A percentile compares a stretch with the other conserved stretches of the same genome.
Evolutionary conservation across 2,888 invertebrate species (phyloP).

Genomic region (Agrotis puta): DNA sequence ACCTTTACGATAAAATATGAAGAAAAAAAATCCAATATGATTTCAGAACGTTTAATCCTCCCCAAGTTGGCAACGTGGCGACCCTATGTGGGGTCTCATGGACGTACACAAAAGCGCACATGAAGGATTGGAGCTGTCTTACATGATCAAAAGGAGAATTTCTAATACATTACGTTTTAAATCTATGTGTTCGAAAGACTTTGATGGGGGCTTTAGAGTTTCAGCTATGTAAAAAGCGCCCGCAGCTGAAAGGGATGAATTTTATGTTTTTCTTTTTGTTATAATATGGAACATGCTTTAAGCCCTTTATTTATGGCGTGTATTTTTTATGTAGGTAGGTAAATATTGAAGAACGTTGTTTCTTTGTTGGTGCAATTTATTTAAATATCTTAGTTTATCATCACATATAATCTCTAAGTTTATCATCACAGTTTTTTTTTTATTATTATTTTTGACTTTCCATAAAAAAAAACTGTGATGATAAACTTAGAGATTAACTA

Average conservation of each 20-base stretch:
- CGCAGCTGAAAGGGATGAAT: slow-evolving; percentile 9
- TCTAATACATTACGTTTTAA: slow-evolving; percentile 63
- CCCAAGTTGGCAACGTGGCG: slow-evolving; percentile 20
- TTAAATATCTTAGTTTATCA: background rate
- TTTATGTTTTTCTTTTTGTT: slow-evolving; percentile 23
- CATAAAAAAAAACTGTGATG: no score
- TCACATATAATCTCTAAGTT: background rate
- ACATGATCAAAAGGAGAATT: slow-evolving; percentile 54
- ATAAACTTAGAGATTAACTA: no score
- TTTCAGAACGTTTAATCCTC: slow-evolving; percentile 17
- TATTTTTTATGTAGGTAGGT: background rate
- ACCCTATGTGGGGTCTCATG: slow-evolving; percentile 23
- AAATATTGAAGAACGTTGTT: background rate
- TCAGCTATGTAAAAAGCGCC: slow-evolving; percentile 11
- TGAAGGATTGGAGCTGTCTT: slow-evolving; percentile 43
- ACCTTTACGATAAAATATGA: no score
- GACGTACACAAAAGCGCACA: slow-evolving; percentile 44
- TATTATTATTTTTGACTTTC: no score
- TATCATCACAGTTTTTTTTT: background rate
- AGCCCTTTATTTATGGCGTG: slow-evolving; percentile 5
- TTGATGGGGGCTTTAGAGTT: slow-evolving; percentile 44
- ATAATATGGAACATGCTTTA: slow-evolving; percentile 3
- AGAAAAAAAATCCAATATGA: background rate
- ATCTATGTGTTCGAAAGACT: slow-evolving; percentile 46
- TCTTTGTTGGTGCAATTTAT: background rate